A percentile compares a stretch with the other conserved stretches of the same genome.
These are phyloP conservation scores for Actinernus sp. DNA, from an alignment of 92 coral and sea anemone species.

Conservation along the genomic window DNA sequence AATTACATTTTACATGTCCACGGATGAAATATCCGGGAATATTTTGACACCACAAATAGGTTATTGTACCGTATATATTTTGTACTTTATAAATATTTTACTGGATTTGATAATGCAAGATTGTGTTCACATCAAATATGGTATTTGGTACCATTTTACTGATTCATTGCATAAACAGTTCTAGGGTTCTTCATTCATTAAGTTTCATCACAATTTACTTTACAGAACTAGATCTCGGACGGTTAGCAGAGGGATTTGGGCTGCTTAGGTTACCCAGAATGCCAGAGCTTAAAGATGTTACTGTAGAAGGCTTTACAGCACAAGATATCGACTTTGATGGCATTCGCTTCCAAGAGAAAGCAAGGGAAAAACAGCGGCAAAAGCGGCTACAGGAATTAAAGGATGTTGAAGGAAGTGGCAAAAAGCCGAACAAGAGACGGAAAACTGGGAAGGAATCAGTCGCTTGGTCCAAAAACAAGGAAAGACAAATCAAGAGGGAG, in stretches of 20 bases:
- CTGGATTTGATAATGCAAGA: no score
- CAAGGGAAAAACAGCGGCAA: slow-evolving; percentile 86
- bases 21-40: no score
- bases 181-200: no score
- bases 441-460: slow-evolving; percentile 37
- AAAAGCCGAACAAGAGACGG: slow-evolving; percentile 28
- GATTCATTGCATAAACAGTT: no score
- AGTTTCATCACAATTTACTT: no score
- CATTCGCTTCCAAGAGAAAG: slow-evolving; percentile 80
- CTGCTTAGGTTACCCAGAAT: slow-evolving; percentile 86
- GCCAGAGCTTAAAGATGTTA: slow-evolving; percentile 91
- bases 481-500: slow-evolving; percentile 74
- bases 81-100: no score
- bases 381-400: slow-evolving; percentile 50
- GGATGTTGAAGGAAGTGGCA: slow-evolving; percentile 4
- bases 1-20: no score
- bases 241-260: slow-evolving; percentile 92
- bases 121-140: no score
- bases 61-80: no score
- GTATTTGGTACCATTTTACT: no score
- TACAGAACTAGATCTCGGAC: slow-evolving; percentile 90
- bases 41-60: no score
- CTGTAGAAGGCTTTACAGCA: slow-evolving; percentile 65
- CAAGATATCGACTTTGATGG: slow-evolving; percentile 68
- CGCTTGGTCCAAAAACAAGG: slow-evolving; percentile 90